Conservation (phyloP, 2,113 vertebrate genomes). For the Xiphophorus hellerii region DNA sequence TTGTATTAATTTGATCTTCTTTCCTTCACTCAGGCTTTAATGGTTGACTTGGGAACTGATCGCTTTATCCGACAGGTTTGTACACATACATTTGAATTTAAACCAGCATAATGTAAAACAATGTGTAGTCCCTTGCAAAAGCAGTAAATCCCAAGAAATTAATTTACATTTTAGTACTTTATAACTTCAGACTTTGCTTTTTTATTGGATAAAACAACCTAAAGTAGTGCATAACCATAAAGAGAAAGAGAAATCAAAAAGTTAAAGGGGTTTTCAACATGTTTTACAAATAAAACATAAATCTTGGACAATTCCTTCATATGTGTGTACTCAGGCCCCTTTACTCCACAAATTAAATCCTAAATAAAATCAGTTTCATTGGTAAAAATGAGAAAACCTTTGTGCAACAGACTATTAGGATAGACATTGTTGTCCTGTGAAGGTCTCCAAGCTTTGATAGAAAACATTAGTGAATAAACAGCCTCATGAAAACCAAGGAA, state of each 20-base stretch:
- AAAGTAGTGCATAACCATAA: neutral
- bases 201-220: neutral
- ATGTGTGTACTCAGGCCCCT: neutral
- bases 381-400: too few species aligned
- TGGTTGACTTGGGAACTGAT: constrained; percentile 96
- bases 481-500: neutral
- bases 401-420: neutral
- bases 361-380: neutral
- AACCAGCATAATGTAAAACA: neutral
- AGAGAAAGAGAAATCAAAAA: neutral
- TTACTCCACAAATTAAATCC: neutral
- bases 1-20: constrained; percentile 4
- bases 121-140: neutral
- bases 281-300: neutral
- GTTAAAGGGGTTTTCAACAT: neutral
- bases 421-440: neutral
- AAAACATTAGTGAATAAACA: neutral
- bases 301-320: neutral
- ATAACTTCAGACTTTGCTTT: too few species aligned
- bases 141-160: neutral
- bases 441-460: neutral
- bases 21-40: constrained; percentile 85
- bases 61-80: constrained; percentile 96
- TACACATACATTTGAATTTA: constrained; percentile 2
- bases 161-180: neutral